Conservation (phyloP, 2,888 invertebrate genomes). For the Lepidochrysops patricia region DNA sequence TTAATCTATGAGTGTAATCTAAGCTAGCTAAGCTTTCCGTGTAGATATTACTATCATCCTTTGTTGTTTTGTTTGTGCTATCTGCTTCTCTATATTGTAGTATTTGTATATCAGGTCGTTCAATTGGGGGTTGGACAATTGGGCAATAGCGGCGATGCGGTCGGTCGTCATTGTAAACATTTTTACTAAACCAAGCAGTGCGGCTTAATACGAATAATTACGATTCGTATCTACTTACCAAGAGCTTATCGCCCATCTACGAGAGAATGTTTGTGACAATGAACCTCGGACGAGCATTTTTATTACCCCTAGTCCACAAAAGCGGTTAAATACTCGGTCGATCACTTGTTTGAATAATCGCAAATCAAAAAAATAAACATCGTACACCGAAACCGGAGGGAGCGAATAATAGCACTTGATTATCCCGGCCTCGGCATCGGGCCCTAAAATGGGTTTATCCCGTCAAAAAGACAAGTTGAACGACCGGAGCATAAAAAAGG, state of each 20-base stretch:
- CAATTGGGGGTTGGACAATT: too few relatives aligned
- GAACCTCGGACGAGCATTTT: background rate
- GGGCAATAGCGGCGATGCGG: too few relatives aligned
- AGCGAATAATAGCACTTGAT: slow-evolving; percentile 15
- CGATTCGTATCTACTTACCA: background rate
- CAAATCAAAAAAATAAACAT: slow-evolving; percentile 4
- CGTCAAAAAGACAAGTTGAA: slow-evolving; percentile 49
- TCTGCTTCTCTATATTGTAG: background rate
- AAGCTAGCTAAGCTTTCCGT: too few relatives aligned
- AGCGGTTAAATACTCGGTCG: slow-evolving; percentile 1
- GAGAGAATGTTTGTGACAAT: background rate
- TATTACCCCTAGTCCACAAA: background rate
- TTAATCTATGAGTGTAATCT: too few relatives aligned
- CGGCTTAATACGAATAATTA: background rate
- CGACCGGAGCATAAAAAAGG: slow-evolving; percentile 39
- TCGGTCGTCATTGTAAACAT: background rate
- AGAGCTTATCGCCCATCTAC: background rate
- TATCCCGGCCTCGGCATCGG: slow-evolving; percentile 12
- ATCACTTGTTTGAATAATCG: background rate
- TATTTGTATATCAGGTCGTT: too few relatives aligned
- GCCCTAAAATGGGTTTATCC: slow-evolving; percentile 30
- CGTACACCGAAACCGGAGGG: background rate
- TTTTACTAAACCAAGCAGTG: background rate
- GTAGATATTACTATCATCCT: too few relatives aligned
- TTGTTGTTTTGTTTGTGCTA: too few relatives aligned